phyloP scores from a whole-genome alignment of 1,140 invertebrate species.

The Solen grandis region DNA sequence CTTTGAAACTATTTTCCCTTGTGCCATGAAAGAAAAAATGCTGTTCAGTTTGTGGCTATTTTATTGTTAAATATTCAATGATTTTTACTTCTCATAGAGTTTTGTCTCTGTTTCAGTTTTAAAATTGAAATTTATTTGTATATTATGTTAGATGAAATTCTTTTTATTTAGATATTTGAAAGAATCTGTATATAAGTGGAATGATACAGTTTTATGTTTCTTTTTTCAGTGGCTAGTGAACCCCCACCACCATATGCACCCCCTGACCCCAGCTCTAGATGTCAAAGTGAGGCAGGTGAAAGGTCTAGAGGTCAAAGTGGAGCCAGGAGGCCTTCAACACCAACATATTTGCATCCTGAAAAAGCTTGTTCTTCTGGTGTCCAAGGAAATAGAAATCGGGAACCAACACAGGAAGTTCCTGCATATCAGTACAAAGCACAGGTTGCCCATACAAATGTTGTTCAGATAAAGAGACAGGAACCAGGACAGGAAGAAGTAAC shows the following conservation, averaged over 20 bases:
- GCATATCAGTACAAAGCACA: too few relatives aligned
- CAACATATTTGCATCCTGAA: too few relatives aligned
- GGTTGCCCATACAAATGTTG: too few relatives aligned
- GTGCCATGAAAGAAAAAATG: too few relatives aligned
- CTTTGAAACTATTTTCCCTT: background rate
- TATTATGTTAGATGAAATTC: background rate
- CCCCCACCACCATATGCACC: background rate
- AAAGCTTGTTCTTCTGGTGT: too few relatives aligned
- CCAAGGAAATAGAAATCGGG: too few relatives aligned
- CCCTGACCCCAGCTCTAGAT: background rate
- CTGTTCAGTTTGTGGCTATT: background rate
- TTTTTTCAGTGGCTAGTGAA: background rate
- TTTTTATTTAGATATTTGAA: background rate
- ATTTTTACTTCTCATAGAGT: background rate
- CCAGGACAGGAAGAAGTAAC: too few relatives aligned
- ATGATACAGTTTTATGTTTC: background rate
- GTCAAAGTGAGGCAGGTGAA: too few relatives aligned
- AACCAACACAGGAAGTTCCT: too few relatives aligned
- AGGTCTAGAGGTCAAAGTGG: too few relatives aligned
- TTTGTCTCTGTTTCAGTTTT: background rate
- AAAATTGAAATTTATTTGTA: background rate
- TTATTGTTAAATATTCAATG: background rate
- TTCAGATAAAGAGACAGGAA: too few relatives aligned
- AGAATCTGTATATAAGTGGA: background rate
- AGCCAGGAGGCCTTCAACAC: too few relatives aligned